phyloP scores from a whole-genome alignment of 2,797 vertebrate genomes.

The Hyperoplus lanceolatus region DNA sequence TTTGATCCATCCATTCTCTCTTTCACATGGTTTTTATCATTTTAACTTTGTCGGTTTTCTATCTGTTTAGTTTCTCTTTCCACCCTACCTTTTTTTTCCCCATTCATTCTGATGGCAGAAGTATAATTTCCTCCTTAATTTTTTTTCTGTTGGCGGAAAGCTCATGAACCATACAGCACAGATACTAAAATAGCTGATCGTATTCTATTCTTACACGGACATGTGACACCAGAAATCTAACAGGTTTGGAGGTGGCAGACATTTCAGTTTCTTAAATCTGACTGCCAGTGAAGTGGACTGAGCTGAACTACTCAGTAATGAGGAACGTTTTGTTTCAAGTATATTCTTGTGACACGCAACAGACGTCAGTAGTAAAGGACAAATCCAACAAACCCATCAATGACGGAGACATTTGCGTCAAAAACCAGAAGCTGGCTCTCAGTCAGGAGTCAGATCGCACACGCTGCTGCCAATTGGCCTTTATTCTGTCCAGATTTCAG shows the following conservation, averaged over 20 bases:
- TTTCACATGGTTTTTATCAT: slow-evolving; percentile 9
- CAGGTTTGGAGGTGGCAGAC: slow-evolving; percentile 5
- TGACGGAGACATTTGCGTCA: slow-evolving; percentile 29
- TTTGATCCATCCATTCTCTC: background rate
- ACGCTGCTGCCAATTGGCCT: background rate
- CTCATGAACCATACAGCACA: slow-evolving; percentile 11
- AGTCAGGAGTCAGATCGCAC: slow-evolving; percentile 23
- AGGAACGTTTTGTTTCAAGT: background rate
- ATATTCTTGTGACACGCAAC: background rate
- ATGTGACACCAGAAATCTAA: slow-evolving; percentile 19
- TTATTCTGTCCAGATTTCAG: slow-evolving; percentile 41
- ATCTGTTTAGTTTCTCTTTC: background rate
- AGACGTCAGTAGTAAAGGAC: background rate
- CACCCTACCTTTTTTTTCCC: slow-evolving; percentile 33
- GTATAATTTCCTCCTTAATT: slow-evolving; percentile 4
- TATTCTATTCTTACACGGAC: slow-evolving; percentile 37
- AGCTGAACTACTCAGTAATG: slow-evolving; percentile 2
- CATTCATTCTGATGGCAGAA: slow-evolving; percentile 19
- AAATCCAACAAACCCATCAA: slow-evolving; percentile 34
- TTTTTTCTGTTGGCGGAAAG: slow-evolving; percentile 33
- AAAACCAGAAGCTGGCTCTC: background rate
- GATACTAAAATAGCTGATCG: slow-evolving; percentile 18
- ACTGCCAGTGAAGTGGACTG: background rate
- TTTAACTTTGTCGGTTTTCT: background rate
- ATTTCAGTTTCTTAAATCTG: slow-evolving; percentile 50